phyloP scores from a whole-genome alignment of 1,140 invertebrate species.

The Tetranychus urticae region DNA sequence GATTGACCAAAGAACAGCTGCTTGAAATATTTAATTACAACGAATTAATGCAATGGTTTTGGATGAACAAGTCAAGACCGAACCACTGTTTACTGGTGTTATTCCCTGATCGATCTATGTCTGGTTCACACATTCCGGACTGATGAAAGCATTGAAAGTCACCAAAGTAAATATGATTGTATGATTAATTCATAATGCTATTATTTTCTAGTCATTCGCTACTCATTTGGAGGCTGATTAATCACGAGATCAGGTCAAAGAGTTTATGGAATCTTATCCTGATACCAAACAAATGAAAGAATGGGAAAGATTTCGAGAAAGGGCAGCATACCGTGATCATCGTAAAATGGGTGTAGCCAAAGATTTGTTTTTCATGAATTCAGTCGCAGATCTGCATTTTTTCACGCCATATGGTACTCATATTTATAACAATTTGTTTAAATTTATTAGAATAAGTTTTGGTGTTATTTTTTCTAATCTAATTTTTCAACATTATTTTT shows the following conservation, averaged over 20 bases:
- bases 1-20: slow-evolving; percentile 82
- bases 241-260: slow-evolving; percentile 74
- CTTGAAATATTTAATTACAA: slow-evolving; percentile 96
- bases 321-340: slow-evolving; percentile 41
- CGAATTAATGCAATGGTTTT: slow-evolving; percentile 88
- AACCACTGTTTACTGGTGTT: slow-evolving; percentile 89
- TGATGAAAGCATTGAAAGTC: slow-evolving; percentile 76
- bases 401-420: slow-evolving; percentile 87
- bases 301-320: slow-evolving; percentile 91
- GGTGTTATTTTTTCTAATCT: not conserved
- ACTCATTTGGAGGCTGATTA: slow-evolving; percentile 93
- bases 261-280: slow-evolving; percentile 88
- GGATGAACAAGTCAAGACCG: slow-evolving; percentile 81
- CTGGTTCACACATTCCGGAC: slow-evolving; percentile 88
- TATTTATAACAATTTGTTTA: slow-evolving; percentile 81
- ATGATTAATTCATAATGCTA: not conserved
- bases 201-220: slow-evolving; percentile 16
- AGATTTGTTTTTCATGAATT: slow-evolving; percentile 96
- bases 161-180: slow-evolving; percentile 40
- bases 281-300: slow-evolving; percentile 90
- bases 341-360: slow-evolving; percentile 41
- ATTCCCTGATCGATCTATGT: slow-evolving; percentile 91
- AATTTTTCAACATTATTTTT: not conserved
- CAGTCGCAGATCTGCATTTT: no score
- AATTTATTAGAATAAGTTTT: slow-evolving; percentile 46